Evolutionary conservation across 1,140 invertebrate species (phyloP).

Genomic region (Papilio dardanus): DNA sequence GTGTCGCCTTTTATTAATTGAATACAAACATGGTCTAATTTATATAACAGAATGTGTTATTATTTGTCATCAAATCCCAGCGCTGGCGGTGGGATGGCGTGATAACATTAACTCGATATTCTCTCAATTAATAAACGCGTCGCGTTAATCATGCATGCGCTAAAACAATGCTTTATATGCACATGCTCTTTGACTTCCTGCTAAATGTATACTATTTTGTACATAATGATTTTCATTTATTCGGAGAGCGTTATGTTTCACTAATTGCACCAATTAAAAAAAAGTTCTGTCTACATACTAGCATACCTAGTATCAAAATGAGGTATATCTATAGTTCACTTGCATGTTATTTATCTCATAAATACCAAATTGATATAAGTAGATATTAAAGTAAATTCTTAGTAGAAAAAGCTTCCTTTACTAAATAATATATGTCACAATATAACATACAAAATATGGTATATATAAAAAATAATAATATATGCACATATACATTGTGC

Average conservation of each 20-base stretch:
- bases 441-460: background rate
- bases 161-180: constrained; percentile 16
- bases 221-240: too few relatives aligned
- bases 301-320: too few relatives aligned
- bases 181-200: background rate
- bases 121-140: constrained; percentile 36
- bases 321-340: too few relatives aligned
- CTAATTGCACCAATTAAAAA: too few relatives aligned
- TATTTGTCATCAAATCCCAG: constrained; percentile 37
- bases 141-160: constrained; percentile 31
- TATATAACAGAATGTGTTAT: constrained; percentile 31
- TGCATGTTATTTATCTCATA: too few relatives aligned
- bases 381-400: too few relatives aligned
- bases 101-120: constrained; percentile 36
- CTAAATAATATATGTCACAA: too few relatives aligned
- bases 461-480: background rate
- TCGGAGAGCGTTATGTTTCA: too few relatives aligned
- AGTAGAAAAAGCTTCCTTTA: too few relatives aligned
- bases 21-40: constrained; percentile 36
- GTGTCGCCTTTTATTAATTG: constrained; percentile 36
- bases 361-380: too few relatives aligned
- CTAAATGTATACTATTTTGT: background rate
- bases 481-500: background rate
- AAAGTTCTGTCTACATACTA: too few relatives aligned
- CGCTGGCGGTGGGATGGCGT: constrained; percentile 12